Percentiles rank a stretch among this genome's conserved stretches.
These are phyloP conservation scores for Hermodice carunculata DNA, from an alignment of 2,888 invertebrate species.

Conservation along the genomic window DNA sequence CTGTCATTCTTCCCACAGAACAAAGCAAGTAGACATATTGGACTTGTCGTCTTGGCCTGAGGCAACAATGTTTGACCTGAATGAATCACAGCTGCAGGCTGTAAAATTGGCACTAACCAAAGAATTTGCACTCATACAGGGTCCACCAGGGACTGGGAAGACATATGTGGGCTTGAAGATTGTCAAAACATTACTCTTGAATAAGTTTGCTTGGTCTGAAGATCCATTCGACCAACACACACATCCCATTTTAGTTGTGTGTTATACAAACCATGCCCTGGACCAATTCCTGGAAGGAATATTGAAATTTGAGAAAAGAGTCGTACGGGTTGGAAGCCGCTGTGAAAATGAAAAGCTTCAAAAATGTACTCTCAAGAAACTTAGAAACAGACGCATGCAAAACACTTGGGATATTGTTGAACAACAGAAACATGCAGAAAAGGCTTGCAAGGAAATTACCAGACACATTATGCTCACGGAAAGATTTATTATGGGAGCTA, in stretches of 20 bases:
- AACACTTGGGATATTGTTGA: too few species aligned
- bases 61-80: slow-evolving; percentile 46
- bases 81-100: slow-evolving; percentile 59
- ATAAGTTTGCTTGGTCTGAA: slow-evolving; percentile 71
- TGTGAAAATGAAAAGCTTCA: slow-evolving; percentile 72
- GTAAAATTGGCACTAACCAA: slow-evolving; percentile 57
- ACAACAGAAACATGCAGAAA: too few species aligned
- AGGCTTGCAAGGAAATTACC: neutral
- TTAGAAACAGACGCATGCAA: too few species aligned
- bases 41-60: slow-evolving; percentile 51
- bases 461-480: neutral
- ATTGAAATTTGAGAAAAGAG: slow-evolving; percentile 35
- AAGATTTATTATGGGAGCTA: neutral
- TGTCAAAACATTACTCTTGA: slow-evolving; percentile 76
- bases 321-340: slow-evolving; percentile 81
- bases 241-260: slow-evolving; percentile 63
- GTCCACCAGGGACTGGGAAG: slow-evolving; percentile 91
- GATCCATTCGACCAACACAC: neutral
- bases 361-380: slow-evolving; percentile 17
- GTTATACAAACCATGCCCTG: slow-evolving; percentile 69
- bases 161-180: slow-evolving; percentile 85
- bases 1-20: too few species aligned
- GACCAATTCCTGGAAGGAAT: slow-evolving; percentile 69
- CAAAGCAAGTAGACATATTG: slow-evolving; percentile 13
- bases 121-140: slow-evolving; percentile 64